Conservation (phyloP, 2,888 invertebrate genomes). For the Pimpla rufipes region DNA sequence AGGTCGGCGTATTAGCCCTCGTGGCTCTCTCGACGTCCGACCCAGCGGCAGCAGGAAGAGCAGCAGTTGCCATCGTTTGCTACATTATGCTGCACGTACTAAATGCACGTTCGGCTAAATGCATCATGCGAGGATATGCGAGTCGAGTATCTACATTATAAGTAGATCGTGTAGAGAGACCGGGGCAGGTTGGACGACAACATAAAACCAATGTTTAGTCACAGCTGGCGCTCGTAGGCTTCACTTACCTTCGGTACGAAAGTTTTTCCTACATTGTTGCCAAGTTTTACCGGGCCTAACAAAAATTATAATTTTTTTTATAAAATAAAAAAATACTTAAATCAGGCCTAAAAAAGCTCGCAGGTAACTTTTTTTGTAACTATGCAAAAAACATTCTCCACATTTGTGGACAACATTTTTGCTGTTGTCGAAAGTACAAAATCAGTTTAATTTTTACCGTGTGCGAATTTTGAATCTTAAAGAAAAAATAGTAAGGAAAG, state of each 20-base stretch:
- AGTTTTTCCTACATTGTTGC: neutral
- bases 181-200: neutral
- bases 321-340: no score
- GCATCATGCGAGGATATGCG: conserved; percentile 19
- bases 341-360: no score
- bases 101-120: conserved; percentile 17
- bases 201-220: neutral
- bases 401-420: no score
- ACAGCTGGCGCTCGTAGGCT: neutral
- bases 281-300: no score
- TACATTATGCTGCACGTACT: conserved; percentile 21
- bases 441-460: no score
- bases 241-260: no score
- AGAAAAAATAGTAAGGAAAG: neutral
- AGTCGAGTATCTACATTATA: conserved; percentile 19
- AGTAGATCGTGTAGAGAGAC: neutral
- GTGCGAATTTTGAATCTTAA: no score
- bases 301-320: no score
- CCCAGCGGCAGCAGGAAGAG: conserved; percentile 7
- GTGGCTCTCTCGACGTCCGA: conserved; percentile 13
- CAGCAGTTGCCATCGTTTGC: conserved; percentile 8
- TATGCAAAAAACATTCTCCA: no score
- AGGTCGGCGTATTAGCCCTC: conserved; percentile 33
- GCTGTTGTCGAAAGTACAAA: no score
- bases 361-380: no score